These are phyloP conservation scores for Xyrauchen texanus DNA, from an alignment of 2,113 vertebrate species.

Conservation along the genomic window DNA sequence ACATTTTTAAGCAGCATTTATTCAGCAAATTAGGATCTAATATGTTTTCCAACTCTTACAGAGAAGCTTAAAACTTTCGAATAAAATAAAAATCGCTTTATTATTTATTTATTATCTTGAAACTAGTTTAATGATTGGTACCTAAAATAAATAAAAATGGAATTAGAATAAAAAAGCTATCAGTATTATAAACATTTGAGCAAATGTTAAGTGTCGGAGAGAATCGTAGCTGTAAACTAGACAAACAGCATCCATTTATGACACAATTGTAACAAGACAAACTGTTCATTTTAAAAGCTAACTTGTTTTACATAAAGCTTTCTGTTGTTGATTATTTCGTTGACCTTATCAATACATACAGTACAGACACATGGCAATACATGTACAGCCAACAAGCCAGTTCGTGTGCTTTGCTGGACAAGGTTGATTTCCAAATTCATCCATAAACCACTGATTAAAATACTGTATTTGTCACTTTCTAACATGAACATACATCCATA, in stretches of 20 bases:
- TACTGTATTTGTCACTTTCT: slow-evolving; percentile 6
- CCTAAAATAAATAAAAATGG: slow-evolving; percentile 48
- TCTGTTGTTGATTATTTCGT: slow-evolving; percentile 1
- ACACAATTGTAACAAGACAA: neutral
- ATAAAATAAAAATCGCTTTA: neutral
- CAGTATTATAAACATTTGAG: neutral
- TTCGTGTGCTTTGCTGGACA: neutral
- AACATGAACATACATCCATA: slow-evolving; percentile 1
- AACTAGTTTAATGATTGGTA: slow-evolving; percentile 14
- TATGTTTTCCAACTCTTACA: neutral
- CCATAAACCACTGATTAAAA: neutral
- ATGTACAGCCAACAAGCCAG: neutral
- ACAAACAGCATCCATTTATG: slow-evolving; percentile 15
- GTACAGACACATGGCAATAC: neutral
- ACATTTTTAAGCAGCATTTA: slow-evolving; percentile 35
- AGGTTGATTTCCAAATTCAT: neutral
- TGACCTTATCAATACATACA: neutral
- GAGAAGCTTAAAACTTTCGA: neutral
- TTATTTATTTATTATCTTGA: neutral
- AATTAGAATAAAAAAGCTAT: slow-evolving; percentile 3
- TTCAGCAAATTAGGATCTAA: slow-evolving; percentile 38
- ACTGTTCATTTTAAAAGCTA: neutral
- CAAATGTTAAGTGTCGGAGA: slow-evolving; percentile 2
- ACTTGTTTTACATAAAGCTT: slow-evolving; percentile 7
- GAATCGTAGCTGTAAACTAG: slow-evolving; percentile 27